Base-by-base conservation (phyloP, 2,113 vertebrate genomes). In the Camelus dromedarius region DNA sequence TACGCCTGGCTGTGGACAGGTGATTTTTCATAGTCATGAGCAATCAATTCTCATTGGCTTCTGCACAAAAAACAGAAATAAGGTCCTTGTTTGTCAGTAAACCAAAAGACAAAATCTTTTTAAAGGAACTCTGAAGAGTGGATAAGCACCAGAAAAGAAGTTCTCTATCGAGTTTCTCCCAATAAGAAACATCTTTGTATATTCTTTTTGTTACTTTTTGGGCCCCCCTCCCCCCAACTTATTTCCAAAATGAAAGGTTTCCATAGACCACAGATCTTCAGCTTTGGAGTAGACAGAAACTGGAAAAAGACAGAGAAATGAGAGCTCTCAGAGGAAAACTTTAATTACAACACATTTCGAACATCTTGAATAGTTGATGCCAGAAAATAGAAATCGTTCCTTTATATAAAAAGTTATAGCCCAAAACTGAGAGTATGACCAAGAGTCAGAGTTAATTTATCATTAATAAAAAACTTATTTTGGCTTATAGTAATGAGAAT, bases 381-480 rank as follows among this genome's bases (percentile, higher is more conserved):
- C 48, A 38, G 48, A 85, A 80, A 93, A 48, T 60, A 82, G 4
- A 92, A 83, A 86, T 86, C 24, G 66, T 72, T 92, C 16, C 46
- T 92, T 77, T 79, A 10, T 4, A 3, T 91, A 66, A 85, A 96
- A 92, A 87, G 32, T 80, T 64, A 7, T 80, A 18, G 54, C 46
- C 54, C 46, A 70, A 50, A 80, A 82, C 42, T 85, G 10, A 89
- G 22, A 50, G 18, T 69, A 18, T 86, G 24, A 85, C 16, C n/a
- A 87, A 62, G 46, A 80, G 8, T 70, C 35, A 62, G 8, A 70
- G 48, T 84, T 82, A 83, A 83, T 58, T 70, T 90, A 32, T n/a
- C 32, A 20, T 75, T 30, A 72, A 0, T 87, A 62, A 80, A 70
- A 80, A 28, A 30, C 24, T 79, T 91, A 42, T 9, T 84, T 79